Percentiles rank a stretch among this genome's conserved stretches.
Evolutionary conservation across 2,888 invertebrate species (phyloP).

Genomic region (Dryomyza anilis): DNA sequence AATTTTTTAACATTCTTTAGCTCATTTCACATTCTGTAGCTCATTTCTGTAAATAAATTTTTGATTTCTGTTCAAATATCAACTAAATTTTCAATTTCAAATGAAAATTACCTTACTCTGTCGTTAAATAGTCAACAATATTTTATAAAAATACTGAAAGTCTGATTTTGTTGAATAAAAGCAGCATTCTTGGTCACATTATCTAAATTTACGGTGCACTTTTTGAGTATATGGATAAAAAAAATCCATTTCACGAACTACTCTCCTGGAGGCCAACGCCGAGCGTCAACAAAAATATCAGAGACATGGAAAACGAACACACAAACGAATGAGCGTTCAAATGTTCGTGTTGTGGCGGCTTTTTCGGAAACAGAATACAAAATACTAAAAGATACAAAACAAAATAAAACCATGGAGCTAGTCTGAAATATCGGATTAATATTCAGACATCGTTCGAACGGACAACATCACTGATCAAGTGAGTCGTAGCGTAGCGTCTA

Average conservation of each 20-base stretch:
- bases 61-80: no score
- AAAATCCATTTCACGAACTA: background rate
- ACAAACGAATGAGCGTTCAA: background rate
- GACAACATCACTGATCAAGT: conserved; percentile 7
- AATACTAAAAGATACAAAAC: conserved; percentile 1
- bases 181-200: no score
- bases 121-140: no score
- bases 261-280: background rate
- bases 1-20: no score
- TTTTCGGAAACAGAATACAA: conserved; percentile 14
- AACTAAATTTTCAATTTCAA: no score
- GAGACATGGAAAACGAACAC: background rate
- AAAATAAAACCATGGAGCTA: background rate
- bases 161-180: no score
- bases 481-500: background rate
- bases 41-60: no score
- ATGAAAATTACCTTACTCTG: no score
- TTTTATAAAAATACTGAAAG: no score
- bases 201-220: background rate
- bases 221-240: background rate
- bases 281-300: background rate
- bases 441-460: conserved; percentile 18
- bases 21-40: no score
- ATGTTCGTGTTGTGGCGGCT: no score
- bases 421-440: conserved; percentile 11